phyloP scores from a whole-genome alignment of 2,888 invertebrate species.

The Synanthedon andrenaeformis region DNA sequence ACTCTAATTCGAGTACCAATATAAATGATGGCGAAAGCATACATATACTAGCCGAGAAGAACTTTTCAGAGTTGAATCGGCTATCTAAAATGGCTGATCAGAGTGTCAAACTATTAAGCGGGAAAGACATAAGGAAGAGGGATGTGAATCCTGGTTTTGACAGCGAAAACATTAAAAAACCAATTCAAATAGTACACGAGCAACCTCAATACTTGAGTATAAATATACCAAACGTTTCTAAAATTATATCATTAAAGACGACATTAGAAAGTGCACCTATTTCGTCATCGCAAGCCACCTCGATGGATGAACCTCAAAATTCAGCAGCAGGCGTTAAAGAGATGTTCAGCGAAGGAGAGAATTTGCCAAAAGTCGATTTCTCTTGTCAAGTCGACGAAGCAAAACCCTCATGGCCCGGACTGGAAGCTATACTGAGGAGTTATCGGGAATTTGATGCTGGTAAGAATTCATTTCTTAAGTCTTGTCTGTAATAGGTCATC shows the following conservation, averaged over 20 bases:
- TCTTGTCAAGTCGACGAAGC: slow-evolving; percentile 31
- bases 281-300: slow-evolving; percentile 39
- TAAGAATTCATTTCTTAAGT: slow-evolving; percentile 17
- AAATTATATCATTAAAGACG: slow-evolving; percentile 48
- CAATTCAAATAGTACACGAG: slow-evolving; percentile 16
- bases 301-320: slow-evolving; percentile 54
- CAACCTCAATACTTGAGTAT: slow-evolving; percentile 33
- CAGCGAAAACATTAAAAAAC: slow-evolving; percentile 47
- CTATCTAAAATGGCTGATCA: slow-evolving; percentile 60
- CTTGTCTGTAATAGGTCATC: too few species aligned
- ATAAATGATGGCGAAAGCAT: slow-evolving; percentile 38
- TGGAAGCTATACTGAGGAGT: slow-evolving; percentile 56
- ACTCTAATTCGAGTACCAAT: slow-evolving; percentile 18
- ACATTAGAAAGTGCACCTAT: slow-evolving; percentile 20
- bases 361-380: slow-evolving; percentile 20
- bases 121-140: slow-evolving; percentile 40
- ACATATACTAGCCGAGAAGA: slow-evolving; percentile 50
- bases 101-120: slow-evolving; percentile 53
- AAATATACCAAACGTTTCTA: slow-evolving; percentile 53
- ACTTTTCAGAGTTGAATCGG: slow-evolving; percentile 53
- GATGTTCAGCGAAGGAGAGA: slow-evolving; percentile 14
- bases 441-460: slow-evolving; percentile 68
- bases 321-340: slow-evolving; percentile 38
- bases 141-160: slow-evolving; percentile 55
- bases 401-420: slow-evolving; percentile 54